Conservation (phyloP, 2,113 vertebrate species). For the Corythaeola cristata region DNA sequence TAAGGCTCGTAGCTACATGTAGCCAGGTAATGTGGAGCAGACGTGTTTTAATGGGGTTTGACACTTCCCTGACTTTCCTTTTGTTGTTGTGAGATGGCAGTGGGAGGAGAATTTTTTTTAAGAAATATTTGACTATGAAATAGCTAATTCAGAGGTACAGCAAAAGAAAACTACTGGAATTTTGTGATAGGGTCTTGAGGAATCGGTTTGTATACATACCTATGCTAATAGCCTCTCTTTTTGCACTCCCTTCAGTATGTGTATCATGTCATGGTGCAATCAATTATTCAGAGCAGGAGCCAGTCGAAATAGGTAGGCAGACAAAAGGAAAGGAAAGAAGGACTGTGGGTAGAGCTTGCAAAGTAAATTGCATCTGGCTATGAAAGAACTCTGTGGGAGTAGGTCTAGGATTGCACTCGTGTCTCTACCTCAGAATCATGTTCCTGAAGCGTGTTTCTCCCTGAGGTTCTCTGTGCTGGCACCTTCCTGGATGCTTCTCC, state of each 20-base stretch:
- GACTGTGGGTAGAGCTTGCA: background rate
- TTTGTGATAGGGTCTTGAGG: background rate
- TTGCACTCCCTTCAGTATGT: background rate
- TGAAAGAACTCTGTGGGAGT: background rate
- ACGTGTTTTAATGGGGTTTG: background rate
- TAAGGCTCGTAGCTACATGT: rapidly evolving
- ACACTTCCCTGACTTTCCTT: background rate
- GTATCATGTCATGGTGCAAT: background rate
- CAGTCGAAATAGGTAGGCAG: background rate
- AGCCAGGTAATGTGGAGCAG: background rate
- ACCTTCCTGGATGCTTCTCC: background rate
- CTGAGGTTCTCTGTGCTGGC: background rate
- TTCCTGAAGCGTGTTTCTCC: background rate
- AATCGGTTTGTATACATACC: background rate
- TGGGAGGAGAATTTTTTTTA: background rate
- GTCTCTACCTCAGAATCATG: background rate
- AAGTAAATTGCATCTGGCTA: background rate
- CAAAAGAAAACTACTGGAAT: background rate
- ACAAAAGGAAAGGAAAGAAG: slow-evolving; percentile 31
- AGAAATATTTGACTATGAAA: background rate
- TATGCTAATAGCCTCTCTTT: background rate
- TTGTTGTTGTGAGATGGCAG: background rate
- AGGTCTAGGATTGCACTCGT: background rate
- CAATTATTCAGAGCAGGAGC: slow-evolving; percentile 43
- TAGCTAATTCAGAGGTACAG: background rate